Base-by-base conservation (phyloP, 2,797 vertebrate genomes). In the Pygocentrus nattereri region DNA sequence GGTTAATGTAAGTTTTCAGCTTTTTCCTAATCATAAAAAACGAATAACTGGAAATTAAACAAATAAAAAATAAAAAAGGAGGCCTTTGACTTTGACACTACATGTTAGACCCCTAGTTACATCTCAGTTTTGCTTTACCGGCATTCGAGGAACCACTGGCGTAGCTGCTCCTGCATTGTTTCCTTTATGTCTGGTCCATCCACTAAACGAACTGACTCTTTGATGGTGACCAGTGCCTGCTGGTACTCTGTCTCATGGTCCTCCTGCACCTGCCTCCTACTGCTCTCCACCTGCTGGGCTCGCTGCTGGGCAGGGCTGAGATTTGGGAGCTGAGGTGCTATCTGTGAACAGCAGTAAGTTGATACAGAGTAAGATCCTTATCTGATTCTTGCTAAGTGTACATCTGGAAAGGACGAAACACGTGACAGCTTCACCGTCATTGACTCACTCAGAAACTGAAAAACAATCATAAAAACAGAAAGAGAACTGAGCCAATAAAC, bases 91-190 rank as follows among this genome's bases (percentile, higher is more conserved):
- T 38, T 38, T 38, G 38, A 0, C 38, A 38, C 38, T n/a, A n/a
- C n/a, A n/a, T n/a, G n/a, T n/a, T n/a, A n/a, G n/a, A 30, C 30
- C 30, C 1, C 30, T 30, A 30, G 64, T n/a, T 12, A 41, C n/a
- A 44, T 23, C 2, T n/a, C 23, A 61, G 25, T 18, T 76, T 21
- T 64, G 18, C 18, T 61, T 84, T 82, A 96, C 96, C 96, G 88
- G 91, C 95, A 95, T 71, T 97, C 96, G 0, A 96, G 89, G 90
- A 97, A 95, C 94, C 96, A 97, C 81, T 93, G 96, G 10, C 94
- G 86, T 41, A 97, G 95, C 91, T 96, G 93, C 6, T 95, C 92
- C 79, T 93, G 93, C 1, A 97, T 91, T 0, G 84, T 93, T 84
- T 95, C 93, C 83, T 89, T 92, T 78, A 96, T 94, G 85, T 93